Evolutionary conservation across 2,888 invertebrate genomes (phyloP), one percentile per base, ranked within the genome.

Genomic region (Phortica magna): DNA sequence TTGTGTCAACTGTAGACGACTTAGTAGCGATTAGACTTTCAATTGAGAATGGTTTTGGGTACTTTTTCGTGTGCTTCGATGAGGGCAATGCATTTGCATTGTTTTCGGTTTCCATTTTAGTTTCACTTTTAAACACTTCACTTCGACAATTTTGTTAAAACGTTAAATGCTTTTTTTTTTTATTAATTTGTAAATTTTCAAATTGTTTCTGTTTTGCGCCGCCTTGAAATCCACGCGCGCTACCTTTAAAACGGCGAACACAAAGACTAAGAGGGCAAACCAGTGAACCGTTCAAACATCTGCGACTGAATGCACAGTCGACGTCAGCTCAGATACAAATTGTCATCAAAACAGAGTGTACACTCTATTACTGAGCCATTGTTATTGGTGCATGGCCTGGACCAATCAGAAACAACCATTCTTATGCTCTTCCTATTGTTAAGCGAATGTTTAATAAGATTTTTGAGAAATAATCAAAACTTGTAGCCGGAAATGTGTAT

Each of bases 31-130:
- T 92, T 77, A 92, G 81, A 80, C 90, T 92, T 83, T 92, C 92
- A 76, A 92, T 92, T 17, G 92, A 92, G 79, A 92, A 92, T n/a
- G 92, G 90, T 77, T 91, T 92, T 6, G 91, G 89, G 78, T 91
- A 89, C 61, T 89, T 91, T 43, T 87, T 86, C 71, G 91, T 76
- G 79, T 90, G 89, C 41, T 84, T 82, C 61, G 81, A 76, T 53
- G 70, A 65, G 22, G 72, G 9, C 67, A 74, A 57, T 67, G 68
- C 43, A 10, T 75, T 74, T 31, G 74, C 48, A 48, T 75, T 78
- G n/a, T 70, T 22, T 12, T 77, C 79, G 9, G 81, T 71, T 61
- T 80, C 81, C 77, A 82, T 75, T 65, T 79, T 81, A 82, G 79
- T 77, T 76, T 80, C 48, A 71, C 78, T 77, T 76, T 70, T 70